Conservation (phyloP, 2,797 vertebrate species). For the Xerus rutilus region DNA sequence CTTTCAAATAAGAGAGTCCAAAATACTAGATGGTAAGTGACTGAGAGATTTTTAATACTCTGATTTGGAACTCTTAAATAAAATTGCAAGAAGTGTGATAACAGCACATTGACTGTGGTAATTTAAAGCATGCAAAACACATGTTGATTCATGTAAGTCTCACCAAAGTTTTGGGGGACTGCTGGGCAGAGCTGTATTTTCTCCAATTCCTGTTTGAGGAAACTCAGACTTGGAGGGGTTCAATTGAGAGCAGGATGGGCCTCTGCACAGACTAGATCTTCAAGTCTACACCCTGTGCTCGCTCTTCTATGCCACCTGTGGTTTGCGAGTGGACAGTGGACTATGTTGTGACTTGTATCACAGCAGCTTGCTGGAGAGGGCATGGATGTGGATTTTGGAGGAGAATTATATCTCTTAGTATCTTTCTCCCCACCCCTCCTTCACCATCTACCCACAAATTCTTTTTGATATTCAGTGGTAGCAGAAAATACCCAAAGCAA, state of each 20-base stretch:
- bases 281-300: no score
- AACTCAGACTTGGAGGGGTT: neutral
- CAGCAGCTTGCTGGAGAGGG: fast-evolving
- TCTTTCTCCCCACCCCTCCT: fast-evolving
- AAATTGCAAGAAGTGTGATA: neutral
- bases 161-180: neutral
- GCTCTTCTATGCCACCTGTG: neutral
- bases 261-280: neutral
- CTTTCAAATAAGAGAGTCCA: conserved; percentile 27
- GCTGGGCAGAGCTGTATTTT: neutral
- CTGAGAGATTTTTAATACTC: neutral
- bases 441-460: neutral
- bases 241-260: neutral
- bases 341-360: fast-evolving
- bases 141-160: neutral
- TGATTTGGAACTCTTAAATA: conserved; percentile 33
- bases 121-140: neutral
- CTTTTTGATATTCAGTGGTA: neutral
- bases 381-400: neutral
- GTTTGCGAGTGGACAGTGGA: neutral
- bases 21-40: neutral
- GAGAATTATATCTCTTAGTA: neutral
- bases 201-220: neutral
- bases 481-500: neutral
- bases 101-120: neutral